Conservation (phyloP, 1,140 invertebrate genomes). For the Ylistrum balloti region DNA sequence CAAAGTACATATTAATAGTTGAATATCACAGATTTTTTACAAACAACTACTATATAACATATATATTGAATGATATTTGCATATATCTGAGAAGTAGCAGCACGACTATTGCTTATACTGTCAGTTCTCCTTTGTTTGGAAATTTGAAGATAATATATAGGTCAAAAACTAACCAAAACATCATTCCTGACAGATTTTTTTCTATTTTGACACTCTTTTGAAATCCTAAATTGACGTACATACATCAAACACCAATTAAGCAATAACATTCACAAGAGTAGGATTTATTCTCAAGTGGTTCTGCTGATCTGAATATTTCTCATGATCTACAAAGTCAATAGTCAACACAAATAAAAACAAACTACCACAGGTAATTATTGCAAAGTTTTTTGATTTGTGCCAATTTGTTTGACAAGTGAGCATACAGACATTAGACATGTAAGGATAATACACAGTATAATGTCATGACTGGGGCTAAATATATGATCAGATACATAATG, state of each 20-base stretch:
- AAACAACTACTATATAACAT: conserved; percentile 18
- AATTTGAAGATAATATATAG: not conserved
- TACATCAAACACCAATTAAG: not conserved
- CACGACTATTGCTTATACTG: not conserved
- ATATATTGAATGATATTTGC: not conserved
- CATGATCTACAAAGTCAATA: no score
- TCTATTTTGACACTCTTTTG: not conserved
- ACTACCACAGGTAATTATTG: no score
- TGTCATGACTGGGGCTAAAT: no score
- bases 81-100: not conserved
- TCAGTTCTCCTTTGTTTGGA: not conserved
- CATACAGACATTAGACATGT: not conserved
- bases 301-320: no score
- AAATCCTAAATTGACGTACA: not conserved
- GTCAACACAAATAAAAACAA: no score
- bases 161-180: not conserved
- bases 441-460: not conserved
- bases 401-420: not conserved
- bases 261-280: no score
- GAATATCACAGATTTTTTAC: conserved; percentile 21
- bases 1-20: not conserved
- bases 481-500: not conserved
- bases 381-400: not conserved
- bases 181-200: not conserved
- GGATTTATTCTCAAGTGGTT: no score